Conservation (phyloP, 2,888 invertebrate species). For the Steinernema carpocapsae region DNA sequence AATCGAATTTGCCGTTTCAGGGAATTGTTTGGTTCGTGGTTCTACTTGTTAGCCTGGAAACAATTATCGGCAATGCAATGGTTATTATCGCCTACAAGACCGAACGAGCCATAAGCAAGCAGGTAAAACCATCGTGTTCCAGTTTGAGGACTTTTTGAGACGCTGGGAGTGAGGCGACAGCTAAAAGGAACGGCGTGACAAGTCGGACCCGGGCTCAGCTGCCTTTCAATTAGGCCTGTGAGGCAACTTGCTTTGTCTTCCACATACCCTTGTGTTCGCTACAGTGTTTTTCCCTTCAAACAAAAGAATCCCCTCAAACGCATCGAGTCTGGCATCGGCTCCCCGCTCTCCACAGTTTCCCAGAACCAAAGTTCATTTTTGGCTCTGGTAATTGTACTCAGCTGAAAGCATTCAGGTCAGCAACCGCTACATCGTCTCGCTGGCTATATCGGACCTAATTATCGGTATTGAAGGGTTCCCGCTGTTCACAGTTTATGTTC, state of each 20-base stretch:
- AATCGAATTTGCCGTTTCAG: constrained; percentile 41
- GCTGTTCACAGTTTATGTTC: constrained; percentile 67
- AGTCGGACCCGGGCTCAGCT: constrained; percentile 6
- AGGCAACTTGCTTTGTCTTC: constrained; percentile 30
- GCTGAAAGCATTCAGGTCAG: constrained; percentile 54
- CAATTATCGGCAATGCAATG: constrained; percentile 68
- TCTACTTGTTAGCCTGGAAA: constrained; percentile 60
- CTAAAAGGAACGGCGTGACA: background rate
- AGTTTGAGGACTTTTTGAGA: background rate
- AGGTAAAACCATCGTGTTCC: constrained; percentile 46
- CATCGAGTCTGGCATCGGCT: too few species aligned
- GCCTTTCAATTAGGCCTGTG: background rate
- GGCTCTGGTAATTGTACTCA: constrained; percentile 12
- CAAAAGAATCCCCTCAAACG: constrained; percentile 10
- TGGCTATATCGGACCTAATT: constrained; percentile 67
- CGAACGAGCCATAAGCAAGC: constrained; percentile 67
- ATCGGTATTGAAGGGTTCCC: constrained; percentile 69
- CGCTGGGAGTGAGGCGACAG: background rate
- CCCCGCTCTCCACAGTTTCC: background rate
- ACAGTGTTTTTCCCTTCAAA: background rate
- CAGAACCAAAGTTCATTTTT: constrained; percentile 13
- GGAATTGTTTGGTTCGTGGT: constrained; percentile 62
- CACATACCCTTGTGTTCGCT: background rate
- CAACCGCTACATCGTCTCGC: constrained; percentile 68
- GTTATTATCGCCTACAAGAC: constrained; percentile 66